phyloP scores from a whole-genome alignment of 2,797 vertebrate genomes.

The Aselliscus stoliczkanus region DNA sequence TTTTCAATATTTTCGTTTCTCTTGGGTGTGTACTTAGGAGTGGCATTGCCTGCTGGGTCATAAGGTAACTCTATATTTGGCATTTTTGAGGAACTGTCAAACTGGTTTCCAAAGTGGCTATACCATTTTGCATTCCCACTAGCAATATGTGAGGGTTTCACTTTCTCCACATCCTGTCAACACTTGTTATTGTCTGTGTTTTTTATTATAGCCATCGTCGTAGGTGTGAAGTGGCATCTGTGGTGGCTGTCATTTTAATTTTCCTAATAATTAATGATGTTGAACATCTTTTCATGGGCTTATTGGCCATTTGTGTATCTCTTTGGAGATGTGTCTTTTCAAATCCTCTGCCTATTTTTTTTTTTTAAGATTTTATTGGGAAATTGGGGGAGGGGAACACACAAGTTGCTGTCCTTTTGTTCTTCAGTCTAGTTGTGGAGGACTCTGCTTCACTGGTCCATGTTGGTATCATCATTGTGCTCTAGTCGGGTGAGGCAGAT shows the following conservation, averaged over 20 bases:
- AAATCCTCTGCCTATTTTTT: no score
- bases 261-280: background rate
- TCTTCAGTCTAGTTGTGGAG: no score
- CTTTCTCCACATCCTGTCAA: background rate
- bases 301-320: background rate
- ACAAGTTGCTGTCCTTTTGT: no score
- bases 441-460: no score
- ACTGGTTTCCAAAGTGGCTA: background rate
- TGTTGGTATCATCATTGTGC: no score
- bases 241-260: conserved; percentile 16
- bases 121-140: background rate
- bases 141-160: background rate
- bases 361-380: no score
- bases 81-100: background rate
- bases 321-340: background rate
- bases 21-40: background rate
- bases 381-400: no score
- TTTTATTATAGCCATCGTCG: background rate
- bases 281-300: background rate
- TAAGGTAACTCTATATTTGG: background rate
- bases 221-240: background rate
- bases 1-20: background rate
- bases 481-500: no score
- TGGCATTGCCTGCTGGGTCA: background rate
- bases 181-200: background rate